phyloP scores from a whole-genome alignment of 2,797 vertebrate genomes.

The Sitta carolinensis region DNA sequence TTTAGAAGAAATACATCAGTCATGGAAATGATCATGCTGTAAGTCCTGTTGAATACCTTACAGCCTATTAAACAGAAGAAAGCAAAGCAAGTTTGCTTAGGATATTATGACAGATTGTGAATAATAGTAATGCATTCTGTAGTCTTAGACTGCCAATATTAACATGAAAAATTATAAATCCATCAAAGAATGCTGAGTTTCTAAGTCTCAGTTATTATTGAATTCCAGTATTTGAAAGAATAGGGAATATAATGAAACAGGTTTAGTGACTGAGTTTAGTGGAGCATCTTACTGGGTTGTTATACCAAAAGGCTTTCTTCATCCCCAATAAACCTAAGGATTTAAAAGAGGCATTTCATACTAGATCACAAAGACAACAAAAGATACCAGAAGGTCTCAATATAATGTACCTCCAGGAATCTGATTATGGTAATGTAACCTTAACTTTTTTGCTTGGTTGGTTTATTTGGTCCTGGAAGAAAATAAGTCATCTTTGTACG shows the following conservation, averaged over 20 bases:
- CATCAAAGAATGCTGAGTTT: constrained; percentile 63
- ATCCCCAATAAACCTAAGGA: neutral
- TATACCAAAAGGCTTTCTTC: constrained; percentile 25
- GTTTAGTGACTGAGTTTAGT: constrained; percentile 53
- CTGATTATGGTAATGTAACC: neutral
- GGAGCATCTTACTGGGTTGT: constrained; percentile 8
- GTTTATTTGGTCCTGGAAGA: neutral
- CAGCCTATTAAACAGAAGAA: constrained; percentile 75
- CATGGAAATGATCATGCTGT: constrained; percentile 61
- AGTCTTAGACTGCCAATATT: constrained; percentile 68
- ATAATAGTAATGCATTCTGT: constrained; percentile 58
- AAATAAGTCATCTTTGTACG: neutral
- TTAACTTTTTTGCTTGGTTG: neutral
- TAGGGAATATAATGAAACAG: constrained; percentile 47
- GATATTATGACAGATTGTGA: constrained; percentile 52
- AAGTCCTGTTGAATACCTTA: constrained; percentile 69
- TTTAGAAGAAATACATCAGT: constrained; percentile 64
- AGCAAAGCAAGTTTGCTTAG: constrained; percentile 63
- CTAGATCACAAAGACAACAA: constrained; percentile 1
- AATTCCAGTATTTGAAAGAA: constrained; percentile 57
- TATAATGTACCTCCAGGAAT: neutral
- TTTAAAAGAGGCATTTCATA: constrained; percentile 2
- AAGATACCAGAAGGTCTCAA: neutral
- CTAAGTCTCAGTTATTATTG: constrained; percentile 59
- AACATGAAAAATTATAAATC: constrained; percentile 72